Evolutionary conservation across 2,888 invertebrate genomes (phyloP).

Genomic region (Sesamia inferens): DNA sequence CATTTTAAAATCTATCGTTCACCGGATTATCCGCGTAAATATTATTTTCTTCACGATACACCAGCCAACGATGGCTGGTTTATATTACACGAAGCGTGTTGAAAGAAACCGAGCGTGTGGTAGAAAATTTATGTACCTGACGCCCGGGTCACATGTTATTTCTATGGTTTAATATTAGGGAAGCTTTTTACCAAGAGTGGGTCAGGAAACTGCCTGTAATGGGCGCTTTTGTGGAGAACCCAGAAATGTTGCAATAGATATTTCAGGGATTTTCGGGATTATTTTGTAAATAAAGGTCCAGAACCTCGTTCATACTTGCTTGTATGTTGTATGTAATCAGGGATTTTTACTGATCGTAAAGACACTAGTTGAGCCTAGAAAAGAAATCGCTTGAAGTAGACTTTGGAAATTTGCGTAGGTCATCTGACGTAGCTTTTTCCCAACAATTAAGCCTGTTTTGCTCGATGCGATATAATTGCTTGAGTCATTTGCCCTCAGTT

Average conservation of each 20-base stretch:
- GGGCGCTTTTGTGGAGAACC: conserved; percentile 58
- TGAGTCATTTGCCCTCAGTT: neutral
- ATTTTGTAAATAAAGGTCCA: conserved; percentile 20
- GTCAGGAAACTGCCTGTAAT: conserved; percentile 64
- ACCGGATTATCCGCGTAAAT: conserved; percentile 34
- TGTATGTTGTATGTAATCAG: conserved; percentile 14
- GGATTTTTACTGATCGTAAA: conserved; percentile 2
- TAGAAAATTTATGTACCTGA: conserved; percentile 61
- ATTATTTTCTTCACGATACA: conserved; percentile 41
- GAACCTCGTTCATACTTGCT: conserved; percentile 23
- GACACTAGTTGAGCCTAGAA: neutral
- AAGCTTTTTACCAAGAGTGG: conserved; percentile 65
- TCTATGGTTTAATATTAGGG: conserved; percentile 63
- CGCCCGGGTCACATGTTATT: conserved; percentile 60
- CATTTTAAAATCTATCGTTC: conserved; percentile 41
- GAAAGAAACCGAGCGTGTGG: conserved; percentile 32
- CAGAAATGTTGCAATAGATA: conserved; percentile 35
- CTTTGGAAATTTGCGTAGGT: neutral
- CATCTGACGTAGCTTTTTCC: neutral
- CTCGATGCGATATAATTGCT: neutral
- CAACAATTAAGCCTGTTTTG: too few species aligned
- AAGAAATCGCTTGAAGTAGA: neutral
- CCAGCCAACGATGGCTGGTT: conserved; percentile 21
- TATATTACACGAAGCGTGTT: conserved; percentile 33
- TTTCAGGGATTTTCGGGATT: conserved; percentile 12